Evolutionary conservation across 1,140 invertebrate genomes (phyloP).

Genomic region (Drosophila suzukii): DNA sequence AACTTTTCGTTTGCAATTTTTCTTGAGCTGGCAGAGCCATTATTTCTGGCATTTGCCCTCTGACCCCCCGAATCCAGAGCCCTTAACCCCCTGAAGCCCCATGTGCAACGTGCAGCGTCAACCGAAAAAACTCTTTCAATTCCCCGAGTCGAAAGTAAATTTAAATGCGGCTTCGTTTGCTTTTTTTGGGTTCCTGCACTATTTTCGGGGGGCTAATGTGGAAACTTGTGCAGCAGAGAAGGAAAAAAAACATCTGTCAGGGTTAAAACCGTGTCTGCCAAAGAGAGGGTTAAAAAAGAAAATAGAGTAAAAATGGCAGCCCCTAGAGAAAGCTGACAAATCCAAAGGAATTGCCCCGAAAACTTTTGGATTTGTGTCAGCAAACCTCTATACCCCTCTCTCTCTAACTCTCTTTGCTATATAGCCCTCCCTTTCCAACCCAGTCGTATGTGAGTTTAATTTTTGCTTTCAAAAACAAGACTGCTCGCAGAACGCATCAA

Average conservation of each 20-base stretch:
- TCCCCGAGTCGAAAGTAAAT: conserved; percentile 34
- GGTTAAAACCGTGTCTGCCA: conserved; percentile 28
- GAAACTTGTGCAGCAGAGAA: conserved; percentile 11
- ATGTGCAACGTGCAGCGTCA: conserved; percentile 64
- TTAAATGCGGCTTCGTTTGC: conserved; percentile 39
- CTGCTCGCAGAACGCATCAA: conserved; percentile 41
- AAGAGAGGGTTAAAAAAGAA: conserved; percentile 2
- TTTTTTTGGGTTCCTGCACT: conserved; percentile 2
- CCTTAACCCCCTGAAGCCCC: conserved; percentile 15
- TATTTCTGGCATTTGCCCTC: conserved; percentile 56
- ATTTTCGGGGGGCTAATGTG: conserved; percentile 2
- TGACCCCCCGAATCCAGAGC: neutral
- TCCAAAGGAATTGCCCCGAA: conserved; percentile 36
- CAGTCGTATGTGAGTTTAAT: conserved; percentile 24
- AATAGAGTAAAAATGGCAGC: neutral
- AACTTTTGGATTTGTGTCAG: conserved; percentile 39
- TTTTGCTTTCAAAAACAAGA: conserved; percentile 45
- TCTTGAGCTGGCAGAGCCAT: conserved; percentile 76
- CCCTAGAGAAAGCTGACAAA: conserved; percentile 33
- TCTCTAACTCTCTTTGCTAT: neutral
- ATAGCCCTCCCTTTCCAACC: neutral
- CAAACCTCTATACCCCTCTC: neutral
- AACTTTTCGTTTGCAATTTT: conserved; percentile 77
- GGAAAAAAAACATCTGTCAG: conserved; percentile 43
- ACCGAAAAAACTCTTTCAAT: conserved; percentile 51